A percentile compares a stretch with the other conserved stretches of the same genome.
Evolutionary conservation across 2,797 vertebrate species (phyloP).

Genomic region (Sebastiscus tertius): DNA sequence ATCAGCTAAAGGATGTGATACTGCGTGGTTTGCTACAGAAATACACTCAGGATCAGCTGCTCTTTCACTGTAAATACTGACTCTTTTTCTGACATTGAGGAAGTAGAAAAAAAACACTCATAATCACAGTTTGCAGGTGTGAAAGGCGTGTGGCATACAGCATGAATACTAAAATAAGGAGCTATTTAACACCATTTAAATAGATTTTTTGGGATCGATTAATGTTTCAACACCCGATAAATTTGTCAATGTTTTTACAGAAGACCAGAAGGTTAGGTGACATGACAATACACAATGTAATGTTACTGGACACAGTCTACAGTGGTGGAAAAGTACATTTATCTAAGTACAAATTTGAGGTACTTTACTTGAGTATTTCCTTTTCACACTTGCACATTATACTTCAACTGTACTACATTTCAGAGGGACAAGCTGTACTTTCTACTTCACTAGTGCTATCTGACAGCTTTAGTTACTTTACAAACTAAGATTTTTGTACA

Average conservation of each 20-base stretch:
- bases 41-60: not conserved
- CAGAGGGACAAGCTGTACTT: not conserved
- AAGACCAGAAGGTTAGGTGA: too few species aligned
- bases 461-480: not conserved
- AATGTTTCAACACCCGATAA: rapidly evolving
- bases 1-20: not conserved
- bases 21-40: not conserved
- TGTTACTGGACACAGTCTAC: too few species aligned
- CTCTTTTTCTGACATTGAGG: not conserved
- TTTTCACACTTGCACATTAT: not conserved
- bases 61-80: too few species aligned
- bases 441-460: not conserved
- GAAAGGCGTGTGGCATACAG: too few species aligned
- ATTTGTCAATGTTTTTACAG: too few species aligned
- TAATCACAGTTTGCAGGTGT: too few species aligned
- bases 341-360: not conserved
- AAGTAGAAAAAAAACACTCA: not conserved
- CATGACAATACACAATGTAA: too few species aligned
- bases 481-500: not conserved
- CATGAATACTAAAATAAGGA: too few species aligned
- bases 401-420: not conserved
- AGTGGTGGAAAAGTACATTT: not conserved
- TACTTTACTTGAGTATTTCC: not conserved
- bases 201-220: too few species aligned
- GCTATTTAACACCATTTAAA: too few species aligned